These are phyloP conservation scores for Eubasilissa splendida DNA, from an alignment of 2,888 invertebrate genomes.

Conservation along the genomic window DNA sequence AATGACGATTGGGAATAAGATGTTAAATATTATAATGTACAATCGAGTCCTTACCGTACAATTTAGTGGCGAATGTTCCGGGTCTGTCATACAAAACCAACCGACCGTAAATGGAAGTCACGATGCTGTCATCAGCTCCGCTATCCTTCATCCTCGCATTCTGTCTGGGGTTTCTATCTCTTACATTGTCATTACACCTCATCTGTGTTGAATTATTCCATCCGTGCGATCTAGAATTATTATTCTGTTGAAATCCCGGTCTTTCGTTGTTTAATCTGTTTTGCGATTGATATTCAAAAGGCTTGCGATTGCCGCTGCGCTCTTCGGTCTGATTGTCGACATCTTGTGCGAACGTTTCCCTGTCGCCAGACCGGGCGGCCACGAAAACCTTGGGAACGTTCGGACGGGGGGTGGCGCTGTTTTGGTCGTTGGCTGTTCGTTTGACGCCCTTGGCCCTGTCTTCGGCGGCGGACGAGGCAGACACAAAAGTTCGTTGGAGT, in stretches of 20 bases:
- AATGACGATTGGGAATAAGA: too few relatives aligned
- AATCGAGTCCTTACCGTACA: slow-evolving; percentile 43
- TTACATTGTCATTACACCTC: not conserved
- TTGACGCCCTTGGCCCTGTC: slow-evolving; percentile 67
- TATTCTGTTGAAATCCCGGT: slow-evolving; percentile 10
- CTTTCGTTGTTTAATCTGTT: not conserved
- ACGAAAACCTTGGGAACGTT: slow-evolving; percentile 15
- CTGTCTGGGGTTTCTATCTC: not conserved
- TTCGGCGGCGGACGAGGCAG: slow-evolving; percentile 77
- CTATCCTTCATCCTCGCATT: not conserved
- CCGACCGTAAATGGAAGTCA: slow-evolving; percentile 47
- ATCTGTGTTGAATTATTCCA: not conserved
- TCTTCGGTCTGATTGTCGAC: not conserved
- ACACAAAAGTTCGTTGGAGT: slow-evolving; percentile 78
- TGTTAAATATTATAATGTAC: not conserved
- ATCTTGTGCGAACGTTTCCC: not conserved
- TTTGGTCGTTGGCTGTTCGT: slow-evolving; percentile 31
- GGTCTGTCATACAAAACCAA: slow-evolving; percentile 52
- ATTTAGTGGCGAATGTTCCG: slow-evolving; percentile 9
- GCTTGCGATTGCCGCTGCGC: not conserved
- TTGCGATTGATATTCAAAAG: not conserved
- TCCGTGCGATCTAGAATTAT: not conserved
- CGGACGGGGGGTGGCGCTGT: not conserved
- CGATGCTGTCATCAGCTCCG: not conserved
- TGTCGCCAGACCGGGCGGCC: slow-evolving; percentile 12